These are phyloP conservation scores for Drosophila peninsularis DNA, from an alignment of 2,888 invertebrate species.

Conservation along the genomic window DNA sequence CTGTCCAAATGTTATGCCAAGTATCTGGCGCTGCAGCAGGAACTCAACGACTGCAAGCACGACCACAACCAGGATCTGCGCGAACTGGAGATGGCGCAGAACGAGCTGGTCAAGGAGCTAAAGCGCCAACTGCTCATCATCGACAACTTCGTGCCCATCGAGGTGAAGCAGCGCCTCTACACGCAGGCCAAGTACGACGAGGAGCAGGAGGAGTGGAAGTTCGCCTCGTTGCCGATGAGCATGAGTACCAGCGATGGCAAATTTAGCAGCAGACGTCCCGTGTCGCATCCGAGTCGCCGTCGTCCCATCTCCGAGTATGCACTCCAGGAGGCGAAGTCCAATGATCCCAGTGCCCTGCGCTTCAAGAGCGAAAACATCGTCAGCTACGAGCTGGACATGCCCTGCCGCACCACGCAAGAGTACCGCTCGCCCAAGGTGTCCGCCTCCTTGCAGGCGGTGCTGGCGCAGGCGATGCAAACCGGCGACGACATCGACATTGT, in stretches of 20 bases:
- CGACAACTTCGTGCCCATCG: conserved; percentile 95
- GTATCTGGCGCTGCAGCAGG: conserved; percentile 89
- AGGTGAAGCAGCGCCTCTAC: conserved; percentile 90
- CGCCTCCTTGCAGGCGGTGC: conserved; percentile 84
- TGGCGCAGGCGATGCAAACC: conserved; percentile 85
- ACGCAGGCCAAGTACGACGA: conserved; percentile 92
- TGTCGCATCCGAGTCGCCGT: conserved; percentile 87
- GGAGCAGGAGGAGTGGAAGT: conserved; percentile 91
- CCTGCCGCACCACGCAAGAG: conserved; percentile 85
- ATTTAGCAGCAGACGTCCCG: conserved; percentile 86
- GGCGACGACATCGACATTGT: conserved; percentile 85
- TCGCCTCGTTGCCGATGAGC: conserved; percentile 83
- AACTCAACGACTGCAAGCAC: conserved; percentile 92
- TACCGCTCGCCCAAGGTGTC: conserved; percentile 84
- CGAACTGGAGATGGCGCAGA: conserved; percentile 95
- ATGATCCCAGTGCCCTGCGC: conserved; percentile 77
- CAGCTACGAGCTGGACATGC: conserved; percentile 85
- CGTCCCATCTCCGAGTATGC: conserved; percentile 88
- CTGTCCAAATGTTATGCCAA: conserved; percentile 95
- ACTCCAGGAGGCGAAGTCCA: conserved; percentile 82
- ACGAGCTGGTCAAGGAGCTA: conserved; percentile 95
- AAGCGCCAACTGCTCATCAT: conserved; percentile 95
- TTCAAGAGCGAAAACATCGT: conserved; percentile 84
- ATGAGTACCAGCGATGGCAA: conserved; percentile 81
- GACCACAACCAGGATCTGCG: conserved; percentile 96